These are phyloP conservation scores for Oryzias javanicus DNA, from an alignment of 2,113 vertebrate genomes.

Conservation along the genomic window DNA sequence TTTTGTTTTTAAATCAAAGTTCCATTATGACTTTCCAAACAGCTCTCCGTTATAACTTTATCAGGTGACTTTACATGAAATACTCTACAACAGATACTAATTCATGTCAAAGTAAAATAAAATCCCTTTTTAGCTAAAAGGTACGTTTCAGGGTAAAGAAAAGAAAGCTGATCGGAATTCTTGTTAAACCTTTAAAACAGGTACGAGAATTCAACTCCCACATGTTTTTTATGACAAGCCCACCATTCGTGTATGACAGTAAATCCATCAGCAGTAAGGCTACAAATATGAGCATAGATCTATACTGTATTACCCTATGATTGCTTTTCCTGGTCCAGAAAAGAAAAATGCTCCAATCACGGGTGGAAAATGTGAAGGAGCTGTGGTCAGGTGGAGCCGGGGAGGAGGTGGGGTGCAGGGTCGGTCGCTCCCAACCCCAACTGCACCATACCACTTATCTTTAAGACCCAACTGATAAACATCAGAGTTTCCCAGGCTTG, in stretches of 20 bases:
- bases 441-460: constrained; percentile 46
- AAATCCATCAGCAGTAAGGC: constrained; percentile 16
- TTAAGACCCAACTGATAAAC: constrained; percentile 61
- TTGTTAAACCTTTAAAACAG: neutral
- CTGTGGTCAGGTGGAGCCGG: constrained; percentile 49
- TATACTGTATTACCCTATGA: constrained; percentile 33
- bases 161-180: constrained; percentile 9
- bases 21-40: too few relatives aligned
- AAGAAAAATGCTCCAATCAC: constrained; percentile 30
- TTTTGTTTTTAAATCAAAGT: too few relatives aligned
- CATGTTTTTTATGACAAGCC: constrained; percentile 22
- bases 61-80: too few relatives aligned
- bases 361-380: constrained; percentile 34
- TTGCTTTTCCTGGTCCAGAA: constrained; percentile 41
- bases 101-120: too few relatives aligned
- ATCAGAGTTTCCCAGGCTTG: constrained; percentile 59
- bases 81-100: too few relatives aligned
- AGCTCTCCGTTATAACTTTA: too few relatives aligned
- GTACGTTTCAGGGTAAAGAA: neutral
- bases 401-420: neutral
- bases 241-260: neutral
- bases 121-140: too few relatives aligned
- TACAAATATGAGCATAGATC: constrained; percentile 34
- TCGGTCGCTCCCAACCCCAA: neutral
- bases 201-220: constrained; percentile 4